Evolutionary conservation across 2,888 invertebrate species (phyloP).

Genomic region (Agrypnus murinus): DNA sequence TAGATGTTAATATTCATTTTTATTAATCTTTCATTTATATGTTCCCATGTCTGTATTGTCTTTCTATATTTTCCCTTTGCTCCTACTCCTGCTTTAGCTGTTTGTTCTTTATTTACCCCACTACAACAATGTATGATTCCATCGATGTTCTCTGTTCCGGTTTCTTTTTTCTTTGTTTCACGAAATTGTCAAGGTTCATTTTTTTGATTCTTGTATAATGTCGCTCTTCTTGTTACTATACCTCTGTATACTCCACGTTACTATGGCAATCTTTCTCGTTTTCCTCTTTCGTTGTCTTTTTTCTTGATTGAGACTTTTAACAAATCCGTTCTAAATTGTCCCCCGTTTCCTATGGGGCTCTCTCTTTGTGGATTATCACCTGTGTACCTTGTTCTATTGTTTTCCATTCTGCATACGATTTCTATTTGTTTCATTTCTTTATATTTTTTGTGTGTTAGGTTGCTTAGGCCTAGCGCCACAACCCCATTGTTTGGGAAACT

Average conservation of each 20-base stretch:
- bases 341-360: too few relatives aligned
- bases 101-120: constrained; percentile 10
- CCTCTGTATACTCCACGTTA: too few relatives aligned
- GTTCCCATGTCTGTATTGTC: background rate
- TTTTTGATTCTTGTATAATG: too few relatives aligned
- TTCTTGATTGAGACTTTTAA: background rate
- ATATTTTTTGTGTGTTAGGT: background rate
- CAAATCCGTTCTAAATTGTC: too few relatives aligned
- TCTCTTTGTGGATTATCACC: constrained; percentile 6
- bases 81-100: constrained; percentile 3
- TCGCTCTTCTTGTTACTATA: too few relatives aligned
- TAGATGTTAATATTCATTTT: background rate
- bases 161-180: background rate
- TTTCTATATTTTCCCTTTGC: background rate
- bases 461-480: background rate
- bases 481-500: too few relatives aligned
- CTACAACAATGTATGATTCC: background rate
- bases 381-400: background rate
- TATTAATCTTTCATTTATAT: constrained; percentile 1
- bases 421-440: too few relatives aligned
- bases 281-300: background rate
- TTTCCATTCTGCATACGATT: constrained; percentile 9
- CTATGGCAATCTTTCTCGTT: too few relatives aligned
- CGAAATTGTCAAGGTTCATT: too few relatives aligned
- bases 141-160: background rate